These are phyloP conservation scores for Scaptomyza polygonia DNA, from an alignment of 2,888 invertebrate species.

Conservation along the genomic window DNA sequence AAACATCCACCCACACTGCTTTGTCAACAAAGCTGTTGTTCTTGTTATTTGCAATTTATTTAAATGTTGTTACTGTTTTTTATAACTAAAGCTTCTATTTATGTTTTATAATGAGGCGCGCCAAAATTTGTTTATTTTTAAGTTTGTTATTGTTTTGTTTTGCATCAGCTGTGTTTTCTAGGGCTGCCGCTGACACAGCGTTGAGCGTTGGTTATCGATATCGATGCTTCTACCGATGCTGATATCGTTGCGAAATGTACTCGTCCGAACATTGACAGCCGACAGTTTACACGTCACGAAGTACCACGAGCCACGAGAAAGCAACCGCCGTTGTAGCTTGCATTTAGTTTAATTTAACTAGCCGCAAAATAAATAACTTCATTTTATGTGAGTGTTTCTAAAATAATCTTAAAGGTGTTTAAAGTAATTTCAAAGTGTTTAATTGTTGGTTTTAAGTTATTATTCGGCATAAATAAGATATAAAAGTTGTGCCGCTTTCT, in stretches of 20 bases:
- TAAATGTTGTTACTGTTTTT: neutral
- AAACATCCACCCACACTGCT: conserved; percentile 15
- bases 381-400: conserved; percentile 58
- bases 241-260: conserved; percentile 25
- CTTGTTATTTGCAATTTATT: neutral
- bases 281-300: conserved; percentile 82
- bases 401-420: neutral
- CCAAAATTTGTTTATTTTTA: conserved; percentile 26
- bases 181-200: conserved; percentile 16
- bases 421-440: neutral
- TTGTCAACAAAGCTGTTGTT: neutral
- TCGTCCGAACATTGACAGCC: conserved; percentile 78
- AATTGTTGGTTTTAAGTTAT: neutral
- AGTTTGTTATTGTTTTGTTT: conserved; percentile 52
- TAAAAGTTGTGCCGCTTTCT: conserved; percentile 15
- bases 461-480: neutral
- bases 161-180: conserved; percentile 38
- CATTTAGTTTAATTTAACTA: conserved; percentile 51
- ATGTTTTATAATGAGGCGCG: neutral
- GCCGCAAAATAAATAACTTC: conserved; percentile 41
- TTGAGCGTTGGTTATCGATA: neutral
- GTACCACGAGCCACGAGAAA: conserved; percentile 72
- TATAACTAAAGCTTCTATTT: neutral
- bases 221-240: conserved; percentile 20
- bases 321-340: conserved; percentile 35